A percentile compares a stretch with the other conserved stretches of the same genome.
Conservation (phyloP, 2,888 invertebrate species). For the Caenorhabditis panamensis region DNA sequence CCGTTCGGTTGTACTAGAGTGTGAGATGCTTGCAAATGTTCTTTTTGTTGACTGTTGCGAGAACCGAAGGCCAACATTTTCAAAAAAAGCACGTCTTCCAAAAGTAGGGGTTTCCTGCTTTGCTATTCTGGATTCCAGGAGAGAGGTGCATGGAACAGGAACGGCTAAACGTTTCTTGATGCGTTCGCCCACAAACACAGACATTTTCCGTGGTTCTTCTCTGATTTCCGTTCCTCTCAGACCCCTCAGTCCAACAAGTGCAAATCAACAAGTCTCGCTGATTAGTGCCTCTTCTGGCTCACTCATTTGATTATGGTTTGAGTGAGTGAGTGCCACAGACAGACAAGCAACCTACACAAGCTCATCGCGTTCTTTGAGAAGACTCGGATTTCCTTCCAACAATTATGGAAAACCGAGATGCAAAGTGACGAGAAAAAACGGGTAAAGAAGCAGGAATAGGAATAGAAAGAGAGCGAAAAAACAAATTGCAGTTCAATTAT, state of each 20-base stretch:
- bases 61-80: neutral
- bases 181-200: neutral
- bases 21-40: neutral
- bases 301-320: neutral
- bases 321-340: neutral
- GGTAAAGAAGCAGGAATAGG: neutral
- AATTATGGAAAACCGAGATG: neutral
- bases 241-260: neutral
- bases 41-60: neutral
- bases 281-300: neutral
- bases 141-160: too few relatives aligned
- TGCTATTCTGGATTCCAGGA: too few relatives aligned
- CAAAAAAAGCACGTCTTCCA: neutral
- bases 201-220: neutral
- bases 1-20: neutral
- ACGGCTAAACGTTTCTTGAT: conserved; percentile 1
- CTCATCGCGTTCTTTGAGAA: neutral
- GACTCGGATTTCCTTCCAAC: neutral
- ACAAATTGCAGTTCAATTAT: conserved; percentile 27
- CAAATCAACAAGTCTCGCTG: conserved; percentile 5
- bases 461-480: conserved; percentile 14
- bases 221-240: neutral
- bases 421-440: neutral
- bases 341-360: neutral
- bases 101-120: too few relatives aligned